Base-by-base conservation (phyloP, 2,797 vertebrate species). In the Falco naumanni region DNA sequence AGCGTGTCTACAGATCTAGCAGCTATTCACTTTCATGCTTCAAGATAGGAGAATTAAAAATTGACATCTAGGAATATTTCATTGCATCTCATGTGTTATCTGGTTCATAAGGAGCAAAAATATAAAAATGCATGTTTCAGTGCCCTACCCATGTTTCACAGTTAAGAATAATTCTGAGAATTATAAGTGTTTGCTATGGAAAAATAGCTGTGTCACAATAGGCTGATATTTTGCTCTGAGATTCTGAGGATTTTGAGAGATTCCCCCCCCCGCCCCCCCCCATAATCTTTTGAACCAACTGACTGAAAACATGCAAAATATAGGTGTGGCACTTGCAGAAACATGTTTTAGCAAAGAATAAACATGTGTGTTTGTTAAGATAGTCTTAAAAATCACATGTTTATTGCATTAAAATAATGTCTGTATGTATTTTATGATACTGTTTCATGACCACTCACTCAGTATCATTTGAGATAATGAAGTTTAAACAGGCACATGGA, bases 51-150 rank as follows among this genome's bases (percentile, higher is more conserved):
- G 96, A 98, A 81, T 90, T 94, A 78, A 93, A 94, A 97, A 97
- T 97, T 96, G 87, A 63, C 59, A 77, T 94, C 97, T 97, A 96
- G 87, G 80, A 96, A 97, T 92, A 97, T 96, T 98, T 98, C 99
- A 99, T 99, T 99, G 99, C 99, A 99, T 99, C 99, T 99, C 99
- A 99, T 99, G 99, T 99, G 99, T 98, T 99, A 99, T 99, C 99
- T 99, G 99, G 99, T 98, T 98, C 98, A 99, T 99, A 99, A 99
- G 99, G 99, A 99, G 99, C 99, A 99, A 99, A 99, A 99, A 99
- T 99, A 99, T 99, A 99, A 99, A 99, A 99, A 99, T 99, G 99
- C 99, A 99, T 99, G 99, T 99, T 99, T 99, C 99, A 99, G 99
- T 99, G 99, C 98, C 99, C 99, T 98, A 99, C 99, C 99, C 98